Evolutionary conservation across 1,140 invertebrate species (phyloP).

Genomic region (Lordiphosa clarofinis): DNA sequence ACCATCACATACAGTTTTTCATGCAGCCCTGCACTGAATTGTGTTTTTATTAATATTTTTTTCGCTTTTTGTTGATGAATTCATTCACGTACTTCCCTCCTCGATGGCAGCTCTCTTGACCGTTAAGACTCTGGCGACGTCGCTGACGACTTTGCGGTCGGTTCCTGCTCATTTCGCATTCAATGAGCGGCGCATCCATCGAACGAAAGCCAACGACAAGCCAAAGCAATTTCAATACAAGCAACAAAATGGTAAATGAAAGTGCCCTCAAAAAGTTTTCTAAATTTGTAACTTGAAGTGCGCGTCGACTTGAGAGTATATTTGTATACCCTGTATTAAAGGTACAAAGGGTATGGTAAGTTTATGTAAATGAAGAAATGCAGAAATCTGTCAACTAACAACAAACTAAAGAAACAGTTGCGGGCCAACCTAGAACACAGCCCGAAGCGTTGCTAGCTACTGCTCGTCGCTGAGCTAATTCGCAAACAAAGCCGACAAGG

Average conservation of each 20-base stretch:
- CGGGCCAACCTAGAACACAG: no score
- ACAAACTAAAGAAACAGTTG: no score
- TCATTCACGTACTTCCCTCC: slow-evolving; percentile 63
- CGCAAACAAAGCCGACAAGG: no score
- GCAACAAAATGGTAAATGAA: slow-evolving; percentile 71
- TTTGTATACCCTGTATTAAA: slow-evolving; percentile 10
- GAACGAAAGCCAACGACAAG: slow-evolving; percentile 67
- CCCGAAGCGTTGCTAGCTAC: no score
- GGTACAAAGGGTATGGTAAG: neutral
- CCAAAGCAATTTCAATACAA: slow-evolving; percentile 72
- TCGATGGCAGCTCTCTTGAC: slow-evolving; percentile 58
- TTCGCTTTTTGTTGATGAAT: slow-evolving; percentile 51
- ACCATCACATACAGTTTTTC: no score
- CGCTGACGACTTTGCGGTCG: slow-evolving; percentile 27
- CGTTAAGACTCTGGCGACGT: slow-evolving; percentile 42
- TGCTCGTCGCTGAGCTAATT: no score
- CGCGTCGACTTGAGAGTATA: slow-evolving; percentile 43
- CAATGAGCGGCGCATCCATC: slow-evolving; percentile 68
- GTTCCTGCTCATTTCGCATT: slow-evolving; percentile 66
- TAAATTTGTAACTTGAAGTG: slow-evolving; percentile 67
- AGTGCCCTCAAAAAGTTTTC: slow-evolving; percentile 77
- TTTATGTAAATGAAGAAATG: no score
- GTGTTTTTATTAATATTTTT: slow-evolving; percentile 12
- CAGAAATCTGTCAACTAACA: no score
- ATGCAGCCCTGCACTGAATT: no score